phyloP scores from a whole-genome alignment of 2,888 invertebrate genomes.

The Notocelia uddmanniana region DNA sequence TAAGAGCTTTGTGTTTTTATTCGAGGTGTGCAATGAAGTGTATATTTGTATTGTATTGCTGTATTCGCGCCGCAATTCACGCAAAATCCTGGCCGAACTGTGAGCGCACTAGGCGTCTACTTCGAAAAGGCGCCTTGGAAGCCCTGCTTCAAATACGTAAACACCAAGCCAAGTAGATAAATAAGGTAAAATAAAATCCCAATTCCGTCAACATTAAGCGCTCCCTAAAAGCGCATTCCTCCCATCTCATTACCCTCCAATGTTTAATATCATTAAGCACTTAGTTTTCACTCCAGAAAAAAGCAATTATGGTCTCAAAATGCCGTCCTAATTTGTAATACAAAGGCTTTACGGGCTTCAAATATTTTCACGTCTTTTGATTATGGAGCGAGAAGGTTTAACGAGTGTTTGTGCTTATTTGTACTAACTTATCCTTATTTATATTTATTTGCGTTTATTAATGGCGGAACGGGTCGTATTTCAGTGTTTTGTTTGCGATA shows the following conservation, averaged over 20 bases:
- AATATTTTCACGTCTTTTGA: constrained; percentile 57
- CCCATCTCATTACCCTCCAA: constrained; percentile 21
- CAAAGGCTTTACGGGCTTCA: constrained; percentile 47
- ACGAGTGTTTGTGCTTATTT: constrained; percentile 55
- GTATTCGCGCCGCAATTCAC: no score
- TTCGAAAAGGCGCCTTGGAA: no score
- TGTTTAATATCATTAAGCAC: constrained; percentile 41
- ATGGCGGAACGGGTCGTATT: constrained; percentile 14
- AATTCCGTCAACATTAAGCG: constrained; percentile 6
- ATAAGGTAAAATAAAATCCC: constrained; percentile 1
- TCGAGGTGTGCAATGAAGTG: no score
- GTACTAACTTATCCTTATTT: constrained; percentile 35
- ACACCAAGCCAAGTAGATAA: neutral
- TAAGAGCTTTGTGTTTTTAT: no score
- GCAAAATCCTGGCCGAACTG: no score
- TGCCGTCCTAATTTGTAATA: constrained; percentile 49
- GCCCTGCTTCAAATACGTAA: no score
- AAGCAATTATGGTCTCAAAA: constrained; percentile 48
- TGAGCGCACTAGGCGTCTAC: no score
- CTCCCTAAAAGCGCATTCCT: constrained; percentile 7
- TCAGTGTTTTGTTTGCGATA: constrained; percentile 28
- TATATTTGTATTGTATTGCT: no score
- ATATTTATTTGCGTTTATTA: constrained; percentile 37
- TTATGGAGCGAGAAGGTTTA: constrained; percentile 66
- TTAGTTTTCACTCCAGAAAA: constrained; percentile 41